A percentile compares a stretch with the other conserved stretches of the same genome.
These are phyloP conservation scores for Calidris pygmaea DNA, from an alignment of 2,113 vertebrate species.

Conservation along the genomic window DNA sequence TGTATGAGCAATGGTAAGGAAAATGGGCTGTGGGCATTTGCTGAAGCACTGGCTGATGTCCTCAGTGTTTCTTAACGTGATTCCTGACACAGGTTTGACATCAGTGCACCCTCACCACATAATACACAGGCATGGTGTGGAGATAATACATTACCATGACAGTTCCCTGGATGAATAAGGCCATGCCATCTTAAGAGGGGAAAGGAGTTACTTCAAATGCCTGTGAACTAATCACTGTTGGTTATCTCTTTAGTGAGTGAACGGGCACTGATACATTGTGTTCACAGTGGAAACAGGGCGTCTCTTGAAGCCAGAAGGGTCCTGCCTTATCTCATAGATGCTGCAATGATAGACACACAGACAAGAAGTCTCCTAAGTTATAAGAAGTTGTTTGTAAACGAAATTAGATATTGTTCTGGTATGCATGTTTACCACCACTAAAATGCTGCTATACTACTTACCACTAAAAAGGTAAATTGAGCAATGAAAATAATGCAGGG, in stretches of 20 bases:
- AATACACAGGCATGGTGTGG: background rate
- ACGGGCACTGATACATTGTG: background rate
- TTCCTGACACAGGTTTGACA: background rate
- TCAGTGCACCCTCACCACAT: background rate
- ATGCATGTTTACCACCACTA: background rate
- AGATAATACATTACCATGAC: background rate
- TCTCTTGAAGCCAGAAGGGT: background rate
- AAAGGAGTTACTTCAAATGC: background rate
- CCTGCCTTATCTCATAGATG: background rate
- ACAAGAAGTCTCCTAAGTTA: background rate
- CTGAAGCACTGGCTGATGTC: fast-evolving
- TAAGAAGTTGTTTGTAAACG: background rate
- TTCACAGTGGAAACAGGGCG: background rate
- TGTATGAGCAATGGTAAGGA: background rate
- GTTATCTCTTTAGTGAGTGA: background rate
- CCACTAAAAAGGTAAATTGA: background rate
- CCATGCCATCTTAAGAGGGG: background rate
- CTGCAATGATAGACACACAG: background rate
- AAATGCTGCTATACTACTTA: background rate
- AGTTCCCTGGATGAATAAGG: background rate
- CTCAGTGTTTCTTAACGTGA: background rate
- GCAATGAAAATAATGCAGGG: background rate
- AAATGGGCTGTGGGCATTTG: background rate
- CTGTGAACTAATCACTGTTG: background rate
- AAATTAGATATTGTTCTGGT: background rate